Conservation (phyloP, 1,140 invertebrate species). For the Apocrypta bakeri region DNA sequence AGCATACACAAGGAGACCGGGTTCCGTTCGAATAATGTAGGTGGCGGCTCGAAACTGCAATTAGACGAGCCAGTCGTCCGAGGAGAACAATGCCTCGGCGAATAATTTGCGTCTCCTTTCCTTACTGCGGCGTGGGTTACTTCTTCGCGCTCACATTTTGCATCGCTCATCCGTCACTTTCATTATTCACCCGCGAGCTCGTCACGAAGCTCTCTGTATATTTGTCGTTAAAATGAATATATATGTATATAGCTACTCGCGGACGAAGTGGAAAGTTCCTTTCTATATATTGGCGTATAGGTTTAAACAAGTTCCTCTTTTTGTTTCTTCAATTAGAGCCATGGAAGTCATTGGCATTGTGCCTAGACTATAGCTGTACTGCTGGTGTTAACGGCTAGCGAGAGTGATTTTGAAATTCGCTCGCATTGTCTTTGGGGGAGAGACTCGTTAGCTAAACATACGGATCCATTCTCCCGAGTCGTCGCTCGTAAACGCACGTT, state of each 20-base stretch:
- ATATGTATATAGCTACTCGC: background rate
- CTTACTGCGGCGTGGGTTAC: background rate
- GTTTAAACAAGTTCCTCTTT: slow-evolving; percentile 7
- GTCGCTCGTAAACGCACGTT: too few species aligned
- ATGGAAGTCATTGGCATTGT: background rate
- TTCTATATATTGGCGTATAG: background rate
- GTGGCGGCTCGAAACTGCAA: background rate
- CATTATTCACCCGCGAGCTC: background rate
- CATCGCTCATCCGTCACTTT: slow-evolving; percentile 24
- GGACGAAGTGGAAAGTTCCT: slow-evolving; percentile 6
- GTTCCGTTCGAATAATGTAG: background rate
- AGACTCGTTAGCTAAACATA: too few species aligned
- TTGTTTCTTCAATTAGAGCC: background rate
- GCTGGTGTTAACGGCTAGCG: too few species aligned
- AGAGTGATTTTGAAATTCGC: slow-evolving; percentile 5
- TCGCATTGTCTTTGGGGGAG: background rate
- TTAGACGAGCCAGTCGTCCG: background rate
- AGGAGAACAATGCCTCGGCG: background rate
- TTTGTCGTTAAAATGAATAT: slow-evolving; percentile 19
- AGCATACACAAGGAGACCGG: background rate
- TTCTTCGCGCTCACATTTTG: too few species aligned
- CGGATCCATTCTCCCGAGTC: too few species aligned
- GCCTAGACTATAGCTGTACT: background rate
- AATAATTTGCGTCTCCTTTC: slow-evolving; percentile 7
- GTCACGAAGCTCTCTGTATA: background rate